Evolutionary conservation across 1,140 invertebrate genomes (phyloP), one percentile per base, ranked within the genome.

Genomic region (Caenorhabditis inopinata): DNA sequence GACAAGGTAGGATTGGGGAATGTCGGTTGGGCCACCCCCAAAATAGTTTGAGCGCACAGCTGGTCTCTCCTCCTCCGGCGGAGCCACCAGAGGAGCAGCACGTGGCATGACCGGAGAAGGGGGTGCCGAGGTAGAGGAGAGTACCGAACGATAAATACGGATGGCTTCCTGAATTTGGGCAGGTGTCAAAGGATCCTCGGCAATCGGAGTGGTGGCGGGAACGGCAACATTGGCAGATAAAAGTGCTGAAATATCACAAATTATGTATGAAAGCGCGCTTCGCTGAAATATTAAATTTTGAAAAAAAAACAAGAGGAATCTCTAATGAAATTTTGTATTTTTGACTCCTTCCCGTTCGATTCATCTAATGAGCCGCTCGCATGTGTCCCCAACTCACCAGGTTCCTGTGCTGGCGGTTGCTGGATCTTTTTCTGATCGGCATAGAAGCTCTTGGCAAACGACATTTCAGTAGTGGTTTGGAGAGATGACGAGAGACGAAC

Each of bases 21-120:
- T 68, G n/a, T 68, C 58, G 16, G 58, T 38, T 68, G 58, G 58
- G 35, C 58, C 58, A 68, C 58, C 51, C 2, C 51, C 58, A 68
- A 38, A 68, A 9, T 68, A 68, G 32, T 68, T 38, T 18, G 58
- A 68, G 25, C 38, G 58, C 0, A 68, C 32, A 16, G 21, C 5
- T 38, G 58, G 58, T 21, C 32, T 35, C 32, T 68, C 58, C 3
- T n/a, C n/a, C n/a, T n/a, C n/a, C n/a, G n/a, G n/a, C n/a, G 32
- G 32, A 42, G 27, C 18, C 6, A 16, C 11, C 21, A 32, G 58
- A 42, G 58, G 25, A 12, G 51, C 53, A 5, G 25, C n/a, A 68
- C 58, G 58, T n/a, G n/a, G n/a, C n/a, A n/a, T n/a, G 27, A 29
- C 32, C 11, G 58, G 58, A 21, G 58, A 68, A 7, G 58, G 21